phyloP scores from a whole-genome alignment of 2,113 vertebrate genomes.

The Labrus mixtus region DNA sequence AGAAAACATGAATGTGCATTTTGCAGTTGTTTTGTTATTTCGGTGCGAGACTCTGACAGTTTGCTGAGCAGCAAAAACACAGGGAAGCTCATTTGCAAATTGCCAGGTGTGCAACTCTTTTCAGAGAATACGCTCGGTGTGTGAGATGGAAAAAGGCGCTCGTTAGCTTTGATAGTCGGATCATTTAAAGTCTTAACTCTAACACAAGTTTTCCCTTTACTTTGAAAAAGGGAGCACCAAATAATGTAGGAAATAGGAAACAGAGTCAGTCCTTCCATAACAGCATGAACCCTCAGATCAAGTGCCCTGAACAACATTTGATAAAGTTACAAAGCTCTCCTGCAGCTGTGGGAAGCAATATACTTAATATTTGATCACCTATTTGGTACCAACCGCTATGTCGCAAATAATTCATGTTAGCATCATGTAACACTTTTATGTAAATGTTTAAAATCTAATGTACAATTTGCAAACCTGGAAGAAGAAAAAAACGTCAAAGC shows the following conservation, averaged over 20 bases:
- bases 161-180: constrained; percentile 36
- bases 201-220: not conserved
- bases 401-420: no score
- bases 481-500: no score
- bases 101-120: constrained; percentile 50
- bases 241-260: not conserved
- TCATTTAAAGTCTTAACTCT: constrained; percentile 37
- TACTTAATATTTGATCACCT: no score
- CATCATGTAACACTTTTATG: no score
- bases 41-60: constrained; percentile 35
- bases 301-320: no score
- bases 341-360: no score
- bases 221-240: not conserved
- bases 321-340: not conserved
- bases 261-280: not conserved
- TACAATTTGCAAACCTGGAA: no score
- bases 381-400: no score
- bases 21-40: constrained; percentile 13
- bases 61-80: constrained; percentile 55
- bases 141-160: constrained; percentile 41
- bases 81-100: constrained; percentile 52
- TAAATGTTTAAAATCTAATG: no score
- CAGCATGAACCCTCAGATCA: no score
- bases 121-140: constrained; percentile 26
- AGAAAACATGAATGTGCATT: constrained; percentile 14